A percentile compares a stretch with the other conserved stretches of the same genome.
Evolutionary conservation across 2,797 vertebrate species (phyloP).

Genomic region (Gallirallus australis): DNA sequence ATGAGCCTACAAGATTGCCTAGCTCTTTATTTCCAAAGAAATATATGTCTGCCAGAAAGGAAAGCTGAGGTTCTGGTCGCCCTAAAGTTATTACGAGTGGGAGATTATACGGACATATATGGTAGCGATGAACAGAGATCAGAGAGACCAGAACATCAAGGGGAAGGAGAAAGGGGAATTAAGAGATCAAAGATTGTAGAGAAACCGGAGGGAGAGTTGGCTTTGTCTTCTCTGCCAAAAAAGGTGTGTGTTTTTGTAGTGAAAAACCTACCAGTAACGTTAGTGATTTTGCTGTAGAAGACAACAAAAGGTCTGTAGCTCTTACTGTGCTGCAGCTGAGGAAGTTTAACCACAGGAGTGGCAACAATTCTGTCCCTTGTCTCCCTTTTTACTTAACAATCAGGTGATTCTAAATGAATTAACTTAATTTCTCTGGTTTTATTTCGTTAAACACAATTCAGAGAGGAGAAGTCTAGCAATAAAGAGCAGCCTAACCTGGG

Average conservation of each 20-base stretch:
- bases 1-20: background rate
- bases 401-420: background rate
- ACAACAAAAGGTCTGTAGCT: background rate
- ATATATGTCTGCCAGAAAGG: background rate
- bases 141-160: slow-evolving; percentile 54
- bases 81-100: background rate
- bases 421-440: background rate
- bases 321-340: background rate
- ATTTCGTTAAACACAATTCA: background rate
- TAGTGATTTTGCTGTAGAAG: background rate
- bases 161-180: slow-evolving; percentile 45
- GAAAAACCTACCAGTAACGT: background rate
- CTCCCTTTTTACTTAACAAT: background rate
- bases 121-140: slow-evolving; percentile 45
- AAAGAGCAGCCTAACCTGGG: background rate
- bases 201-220: slow-evolving; percentile 38
- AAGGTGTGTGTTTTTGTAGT: background rate
- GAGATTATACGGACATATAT: background rate
- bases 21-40: background rate
- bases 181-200: slow-evolving; percentile 58
- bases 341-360: background rate
- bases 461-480: background rate
- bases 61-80: background rate
- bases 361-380: background rate
- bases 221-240: slow-evolving; percentile 61